Percentiles rank a stretch among this genome's conserved stretches.
Conservation (phyloP, 30 jellyfish, hydroid and myxozoan species). For the Turritopsis rubra region DNA sequence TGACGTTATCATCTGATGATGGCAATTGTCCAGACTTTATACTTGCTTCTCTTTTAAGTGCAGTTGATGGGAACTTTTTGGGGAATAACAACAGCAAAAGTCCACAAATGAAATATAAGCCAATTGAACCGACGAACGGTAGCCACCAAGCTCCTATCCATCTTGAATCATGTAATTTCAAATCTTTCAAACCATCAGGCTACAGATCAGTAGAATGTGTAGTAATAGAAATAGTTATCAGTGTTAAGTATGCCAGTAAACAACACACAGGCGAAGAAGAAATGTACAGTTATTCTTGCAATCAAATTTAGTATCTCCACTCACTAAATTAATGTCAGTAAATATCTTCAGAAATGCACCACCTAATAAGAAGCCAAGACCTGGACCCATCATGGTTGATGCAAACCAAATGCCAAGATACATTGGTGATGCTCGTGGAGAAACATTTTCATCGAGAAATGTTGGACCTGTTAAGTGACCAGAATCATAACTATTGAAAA, state of each 20-base stretch:
- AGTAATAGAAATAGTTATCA: neutral
- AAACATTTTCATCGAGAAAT: constrained; percentile 72
- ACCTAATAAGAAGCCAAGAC: constrained; percentile 57
- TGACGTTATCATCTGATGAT: constrained; percentile 33
- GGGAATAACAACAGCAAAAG: constrained; percentile 57
- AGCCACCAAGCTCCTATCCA: constrained; percentile 98
- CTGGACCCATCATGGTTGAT: constrained; percentile 72
- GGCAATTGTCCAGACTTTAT: constrained; percentile 61
- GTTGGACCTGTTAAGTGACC: constrained; percentile 45
- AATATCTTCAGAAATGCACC: constrained; percentile 48
- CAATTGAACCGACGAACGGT: constrained; percentile 54
- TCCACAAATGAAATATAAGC: constrained; percentile 59
- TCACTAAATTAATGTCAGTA: constrained; percentile 56
- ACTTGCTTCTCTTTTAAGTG: constrained; percentile 49
- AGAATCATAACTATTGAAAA: neutral
- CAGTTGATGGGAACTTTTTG: constrained; percentile 33
- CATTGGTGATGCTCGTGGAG: constrained; percentile 71
- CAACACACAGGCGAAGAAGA: too few species aligned
- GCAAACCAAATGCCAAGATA: constrained; percentile 78
- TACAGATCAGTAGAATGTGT: neutral
- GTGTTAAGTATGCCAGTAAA: neutral
- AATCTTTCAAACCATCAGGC: constrained; percentile 52
- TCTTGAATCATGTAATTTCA: constrained; percentile 43
- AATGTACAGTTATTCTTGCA: too few species aligned
- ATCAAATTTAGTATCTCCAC: neutral